phyloP scores from a whole-genome alignment of 2,797 vertebrate species.

The Octomys mimax region DNA sequence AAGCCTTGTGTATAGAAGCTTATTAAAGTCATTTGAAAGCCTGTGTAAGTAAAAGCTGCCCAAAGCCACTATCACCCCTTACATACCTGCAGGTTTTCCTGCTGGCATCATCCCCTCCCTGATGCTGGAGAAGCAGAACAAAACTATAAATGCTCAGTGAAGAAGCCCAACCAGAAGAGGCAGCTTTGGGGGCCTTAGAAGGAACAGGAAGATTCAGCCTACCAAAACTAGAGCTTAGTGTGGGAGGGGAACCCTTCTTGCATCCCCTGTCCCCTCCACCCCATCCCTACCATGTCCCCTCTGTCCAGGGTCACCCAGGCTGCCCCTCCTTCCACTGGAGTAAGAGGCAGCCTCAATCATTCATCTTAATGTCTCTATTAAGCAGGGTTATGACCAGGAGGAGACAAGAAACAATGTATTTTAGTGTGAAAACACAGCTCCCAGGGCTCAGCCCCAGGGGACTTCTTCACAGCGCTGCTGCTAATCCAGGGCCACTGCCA shows the following conservation, averaged over 20 bases:
- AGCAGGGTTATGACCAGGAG: constrained; percentile 85
- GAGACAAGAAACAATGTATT: constrained; percentile 85
- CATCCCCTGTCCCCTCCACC: constrained; percentile 62
- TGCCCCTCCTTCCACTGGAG: constrained; percentile 72
- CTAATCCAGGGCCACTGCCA: not conserved
- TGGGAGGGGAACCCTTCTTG: not conserved
- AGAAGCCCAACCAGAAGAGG: not conserved
- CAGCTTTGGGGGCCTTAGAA: not conserved
- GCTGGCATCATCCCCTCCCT: not conserved
- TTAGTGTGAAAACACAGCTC: constrained; percentile 83
- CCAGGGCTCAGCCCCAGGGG: constrained; percentile 75
- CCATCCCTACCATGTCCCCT: constrained; percentile 69
- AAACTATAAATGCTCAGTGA: not conserved
- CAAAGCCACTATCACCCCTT: not conserved
- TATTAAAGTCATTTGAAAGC: constrained; percentile 42
- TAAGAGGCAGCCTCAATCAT: constrained; percentile 80
- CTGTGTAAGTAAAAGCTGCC: not conserved
- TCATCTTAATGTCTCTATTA: constrained; percentile 86
- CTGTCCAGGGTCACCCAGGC: constrained; percentile 78
- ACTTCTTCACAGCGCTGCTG: not conserved
- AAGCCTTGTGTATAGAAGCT: constrained; percentile 17
- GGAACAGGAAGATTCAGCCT: constrained; percentile 16
- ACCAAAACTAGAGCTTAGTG: constrained; percentile 9
- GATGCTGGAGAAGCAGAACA: not conserved
- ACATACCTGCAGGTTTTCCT: not conserved